Conservation (phyloP, 2,888 invertebrate species). For the Aphidoletes aphidimyza region DNA sequence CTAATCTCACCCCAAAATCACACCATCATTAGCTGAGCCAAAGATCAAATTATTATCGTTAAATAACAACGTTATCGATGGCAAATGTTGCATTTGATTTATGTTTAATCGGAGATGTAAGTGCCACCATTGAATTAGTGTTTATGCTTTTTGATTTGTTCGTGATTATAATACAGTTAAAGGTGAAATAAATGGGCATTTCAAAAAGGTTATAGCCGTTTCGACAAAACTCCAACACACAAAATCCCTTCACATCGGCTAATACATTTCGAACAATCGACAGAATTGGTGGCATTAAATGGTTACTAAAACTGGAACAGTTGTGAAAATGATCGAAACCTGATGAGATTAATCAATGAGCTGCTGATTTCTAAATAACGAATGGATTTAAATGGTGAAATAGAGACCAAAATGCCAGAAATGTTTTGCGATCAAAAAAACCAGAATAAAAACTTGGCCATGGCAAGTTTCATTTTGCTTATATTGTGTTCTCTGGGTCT, state of each 20-base stretch:
- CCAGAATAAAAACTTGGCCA: background rate
- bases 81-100: conserved; percentile 19
- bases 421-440: background rate
- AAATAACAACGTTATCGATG: conserved; percentile 7
- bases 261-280: conserved; percentile 2
- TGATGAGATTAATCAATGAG: background rate
- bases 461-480: conserved; percentile 6
- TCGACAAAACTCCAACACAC: too few species aligned
- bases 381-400: background rate
- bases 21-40: conserved; percentile 11
- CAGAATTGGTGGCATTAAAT: conserved; percentile 6
- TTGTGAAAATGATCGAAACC: background rate
- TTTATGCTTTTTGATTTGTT: conserved; percentile 29
- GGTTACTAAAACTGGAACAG: background rate
- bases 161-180: conserved; percentile 7
- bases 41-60: conserved; percentile 24
- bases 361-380: background rate
- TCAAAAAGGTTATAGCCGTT: too few species aligned
- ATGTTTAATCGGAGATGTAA: conserved; percentile 1
- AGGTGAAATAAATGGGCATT: background rate
- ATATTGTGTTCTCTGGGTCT: background rate
- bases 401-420: background rate
- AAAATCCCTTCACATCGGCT: background rate
- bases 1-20: conserved; percentile 22
- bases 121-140: conserved; percentile 16